Evolutionary conservation across 2,797 vertebrate species (phyloP), one percentile per base, ranked within the genome.

Genomic region (Perodicticus potto): DNA sequence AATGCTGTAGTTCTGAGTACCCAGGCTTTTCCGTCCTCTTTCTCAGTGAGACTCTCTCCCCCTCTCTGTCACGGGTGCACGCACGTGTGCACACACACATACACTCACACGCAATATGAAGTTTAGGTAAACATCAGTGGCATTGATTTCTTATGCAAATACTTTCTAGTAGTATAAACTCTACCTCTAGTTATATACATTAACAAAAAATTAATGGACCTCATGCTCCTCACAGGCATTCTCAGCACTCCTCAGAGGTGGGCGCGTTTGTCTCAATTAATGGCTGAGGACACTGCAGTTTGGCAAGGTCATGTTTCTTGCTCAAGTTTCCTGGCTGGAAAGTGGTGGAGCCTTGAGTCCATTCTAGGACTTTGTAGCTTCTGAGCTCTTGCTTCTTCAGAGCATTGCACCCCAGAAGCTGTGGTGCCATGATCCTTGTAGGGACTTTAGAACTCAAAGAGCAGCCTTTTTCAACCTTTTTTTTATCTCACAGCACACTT

Each of bases 1-100:
- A 69, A 94, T 76, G 63, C 94, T 43, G 29, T 37, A 63, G 76
- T 88, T 93, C 72, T 63, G 67, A 93, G 96, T 67, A 91, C 88
- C 77, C 10, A 0, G 73, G 83, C 53, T 87, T 67, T 57, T 85
- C 67, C 49, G 4, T 87, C 40, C 81, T 87, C 67, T 91, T 81
- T 94, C 92, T 77, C 92, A 93, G 3, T 22, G 81, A 91, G 73
- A 70, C 14, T 80, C 34, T 87, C 43, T 27, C n/a, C 12, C 43
- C 53, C 23, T 37, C 32, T 70, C 17, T 17, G 20, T 29, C 59
- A 4, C 43, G 16, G 12, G 10, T 14, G 10, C 19, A 6, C 13
- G 17, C 5, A 45, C 45, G 45, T 2, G 43, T 2, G 43, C 91
- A 93, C 23, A 32, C 45, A 22, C 53, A 40, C 49, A 23, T 23